Evolutionary conservation across 2,113 vertebrate species (phyloP).

Genomic region (Podarcis raffonei): DNA sequence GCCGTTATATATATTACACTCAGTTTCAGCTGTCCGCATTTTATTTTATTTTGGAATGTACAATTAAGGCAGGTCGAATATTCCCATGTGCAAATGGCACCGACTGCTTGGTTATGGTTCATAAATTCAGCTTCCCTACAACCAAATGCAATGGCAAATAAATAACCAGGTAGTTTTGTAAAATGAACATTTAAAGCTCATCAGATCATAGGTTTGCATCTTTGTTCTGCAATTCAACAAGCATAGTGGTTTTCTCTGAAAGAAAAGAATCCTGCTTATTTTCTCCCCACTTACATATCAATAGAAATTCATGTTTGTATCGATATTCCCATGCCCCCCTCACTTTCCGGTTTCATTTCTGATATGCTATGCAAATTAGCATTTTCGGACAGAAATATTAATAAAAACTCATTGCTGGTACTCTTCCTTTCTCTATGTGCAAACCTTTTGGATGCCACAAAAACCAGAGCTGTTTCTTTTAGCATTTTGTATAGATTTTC

Average conservation of each 20-base stretch:
- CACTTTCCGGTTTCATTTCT: neutral
- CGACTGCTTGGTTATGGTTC: neutral
- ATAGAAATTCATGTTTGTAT: neutral
- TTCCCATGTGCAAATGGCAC: neutral
- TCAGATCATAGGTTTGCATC: neutral
- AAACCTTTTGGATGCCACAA: neutral
- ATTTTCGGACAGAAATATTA: neutral
- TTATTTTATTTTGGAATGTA: neutral
- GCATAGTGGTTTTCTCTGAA: neutral
- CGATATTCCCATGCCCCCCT: neutral
- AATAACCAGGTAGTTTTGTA: neutral
- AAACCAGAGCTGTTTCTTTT: neutral
- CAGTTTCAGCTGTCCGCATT: neutral
- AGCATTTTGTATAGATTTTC: neutral
- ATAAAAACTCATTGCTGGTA: neutral
- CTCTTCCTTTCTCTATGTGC: neutral
- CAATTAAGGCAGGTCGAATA: neutral
- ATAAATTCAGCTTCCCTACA: neutral
- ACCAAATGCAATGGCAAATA: neutral
- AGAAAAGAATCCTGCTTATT: neutral
- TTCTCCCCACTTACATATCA: neutral
- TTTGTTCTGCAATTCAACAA: neutral
- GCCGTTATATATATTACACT: neutral
- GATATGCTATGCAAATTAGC: neutral
- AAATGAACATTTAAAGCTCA: neutral